Evolutionary conservation across 2,888 invertebrate genomes (phyloP).

Genomic region (Orthosia cruda): DNA sequence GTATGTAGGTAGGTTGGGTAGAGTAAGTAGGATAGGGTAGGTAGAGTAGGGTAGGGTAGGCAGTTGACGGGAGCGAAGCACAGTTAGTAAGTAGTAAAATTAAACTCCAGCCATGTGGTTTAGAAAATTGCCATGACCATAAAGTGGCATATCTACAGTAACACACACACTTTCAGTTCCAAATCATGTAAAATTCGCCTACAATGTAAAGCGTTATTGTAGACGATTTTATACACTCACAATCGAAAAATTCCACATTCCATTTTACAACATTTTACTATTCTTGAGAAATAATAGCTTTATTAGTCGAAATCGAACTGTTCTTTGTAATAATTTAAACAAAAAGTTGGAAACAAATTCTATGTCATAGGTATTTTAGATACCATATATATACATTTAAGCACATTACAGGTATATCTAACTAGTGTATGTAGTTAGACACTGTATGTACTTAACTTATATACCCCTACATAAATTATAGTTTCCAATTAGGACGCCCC

Average conservation of each 20-base stretch:
- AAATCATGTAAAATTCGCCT: slow-evolving; percentile 17
- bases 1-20: too few relatives aligned
- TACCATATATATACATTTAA: too few relatives aligned
- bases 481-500: slow-evolving; percentile 32
- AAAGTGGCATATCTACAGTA: not conserved
- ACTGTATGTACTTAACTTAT: not conserved
- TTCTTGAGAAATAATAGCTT: slow-evolving; percentile 19
- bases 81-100: not conserved
- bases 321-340: not conserved
- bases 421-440: not conserved
- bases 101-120: too few relatives aligned
- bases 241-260: not conserved
- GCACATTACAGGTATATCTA: too few relatives aligned
- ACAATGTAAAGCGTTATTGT: slow-evolving; percentile 26
- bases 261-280: slow-evolving; percentile 33
- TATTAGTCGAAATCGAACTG: not conserved
- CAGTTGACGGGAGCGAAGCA: too few relatives aligned
- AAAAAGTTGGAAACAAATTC: not conserved
- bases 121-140: too few relatives aligned
- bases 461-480: slow-evolving; percentile 11
- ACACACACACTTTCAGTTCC: not conserved
- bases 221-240: too few relatives aligned
- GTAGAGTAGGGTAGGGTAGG: too few relatives aligned
- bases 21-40: too few relatives aligned
- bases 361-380: too few relatives aligned